Percentiles rank a stretch among this genome's conserved stretches.
These are phyloP conservation scores for Cetonia aurata DNA, from an alignment of 2,888 invertebrate species.

Conservation along the genomic window DNA sequence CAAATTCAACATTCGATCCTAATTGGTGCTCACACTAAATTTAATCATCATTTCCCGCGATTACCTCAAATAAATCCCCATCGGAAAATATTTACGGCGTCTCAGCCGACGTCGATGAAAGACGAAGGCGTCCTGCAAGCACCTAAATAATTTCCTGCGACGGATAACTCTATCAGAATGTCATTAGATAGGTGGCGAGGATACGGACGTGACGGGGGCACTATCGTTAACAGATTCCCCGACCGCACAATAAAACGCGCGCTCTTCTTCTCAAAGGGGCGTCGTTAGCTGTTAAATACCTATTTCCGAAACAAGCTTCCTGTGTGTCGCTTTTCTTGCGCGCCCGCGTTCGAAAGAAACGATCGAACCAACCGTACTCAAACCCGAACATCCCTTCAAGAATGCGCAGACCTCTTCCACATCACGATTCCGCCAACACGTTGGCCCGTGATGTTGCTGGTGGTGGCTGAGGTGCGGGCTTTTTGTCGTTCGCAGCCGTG, in stretches of 20 bases:
- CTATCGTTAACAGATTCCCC: constrained; percentile 49
- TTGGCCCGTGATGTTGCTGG: background rate
- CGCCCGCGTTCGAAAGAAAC: constrained; percentile 44
- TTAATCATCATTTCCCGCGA: too few species aligned
- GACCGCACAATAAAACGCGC: constrained; percentile 46
- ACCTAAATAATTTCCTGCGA: constrained; percentile 45
- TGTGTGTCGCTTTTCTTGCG: constrained; percentile 47
- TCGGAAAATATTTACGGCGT: constrained; percentile 10
- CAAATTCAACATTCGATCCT: too few species aligned
- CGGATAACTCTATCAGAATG: constrained; percentile 45
- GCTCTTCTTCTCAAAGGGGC: constrained; percentile 53
- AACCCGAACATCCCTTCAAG: constrained; percentile 38
- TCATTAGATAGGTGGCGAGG: constrained; percentile 42
- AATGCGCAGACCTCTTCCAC: constrained; percentile 36
- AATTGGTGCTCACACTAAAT: too few species aligned
- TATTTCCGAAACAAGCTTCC: constrained; percentile 65
- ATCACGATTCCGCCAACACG: constrained; percentile 29
- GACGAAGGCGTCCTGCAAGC: constrained; percentile 23
- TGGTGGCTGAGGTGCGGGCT: background rate
- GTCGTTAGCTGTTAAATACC: constrained; percentile 63
- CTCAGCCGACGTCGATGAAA: constrained; percentile 3
- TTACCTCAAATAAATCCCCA: constrained; percentile 1
- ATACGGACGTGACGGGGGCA: constrained; percentile 1
- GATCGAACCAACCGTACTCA: constrained; percentile 14
- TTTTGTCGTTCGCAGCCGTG: constrained; percentile 37